Conservation (phyloP, 2,797 vertebrate species). For the Sebastes vulpes region DNA sequence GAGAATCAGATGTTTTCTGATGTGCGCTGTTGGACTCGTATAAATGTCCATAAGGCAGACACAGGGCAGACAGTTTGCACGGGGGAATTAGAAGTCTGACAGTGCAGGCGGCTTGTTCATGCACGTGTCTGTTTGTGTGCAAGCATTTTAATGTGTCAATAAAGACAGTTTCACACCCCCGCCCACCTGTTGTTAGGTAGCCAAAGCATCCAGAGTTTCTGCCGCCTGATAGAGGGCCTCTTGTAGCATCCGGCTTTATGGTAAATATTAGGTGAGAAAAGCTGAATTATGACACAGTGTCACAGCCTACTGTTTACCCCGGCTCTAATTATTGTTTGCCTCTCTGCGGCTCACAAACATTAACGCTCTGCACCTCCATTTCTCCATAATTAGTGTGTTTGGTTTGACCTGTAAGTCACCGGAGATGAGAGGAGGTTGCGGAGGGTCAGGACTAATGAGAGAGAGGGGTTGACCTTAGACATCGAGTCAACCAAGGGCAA, state of each 20-base stretch:
- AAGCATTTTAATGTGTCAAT: neutral
- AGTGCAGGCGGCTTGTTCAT: neutral
- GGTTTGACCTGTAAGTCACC: constrained; percentile 66
- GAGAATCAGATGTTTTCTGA: constrained; percentile 75
- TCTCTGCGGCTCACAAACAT: constrained; percentile 62
- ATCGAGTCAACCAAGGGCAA: constrained; percentile 57
- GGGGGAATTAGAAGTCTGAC: constrained; percentile 36
- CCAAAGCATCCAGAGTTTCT: neutral
- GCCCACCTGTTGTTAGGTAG: constrained; percentile 25
- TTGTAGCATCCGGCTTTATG: neutral
- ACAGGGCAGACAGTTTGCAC: constrained; percentile 43
- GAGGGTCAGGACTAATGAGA: constrained; percentile 80
- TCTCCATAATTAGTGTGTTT: constrained; percentile 73
- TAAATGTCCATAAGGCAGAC: constrained; percentile 47
- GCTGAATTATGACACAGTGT: constrained; percentile 29
- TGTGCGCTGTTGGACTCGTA: constrained; percentile 34
- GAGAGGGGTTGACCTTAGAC: constrained; percentile 70
- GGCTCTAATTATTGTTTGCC: constrained; percentile 72
- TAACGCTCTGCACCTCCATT: constrained; percentile 39
- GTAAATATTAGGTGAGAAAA: constrained; percentile 33
- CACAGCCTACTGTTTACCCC: constrained; percentile 60
- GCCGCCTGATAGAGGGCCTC: neutral
- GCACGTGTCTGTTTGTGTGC: neutral
- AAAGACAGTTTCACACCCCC: neutral
- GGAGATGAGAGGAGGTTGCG: constrained; percentile 73